These are phyloP conservation scores for Pteropus rufus DNA, from an alignment of 2,797 vertebrate species.

Conservation along the genomic window DNA sequence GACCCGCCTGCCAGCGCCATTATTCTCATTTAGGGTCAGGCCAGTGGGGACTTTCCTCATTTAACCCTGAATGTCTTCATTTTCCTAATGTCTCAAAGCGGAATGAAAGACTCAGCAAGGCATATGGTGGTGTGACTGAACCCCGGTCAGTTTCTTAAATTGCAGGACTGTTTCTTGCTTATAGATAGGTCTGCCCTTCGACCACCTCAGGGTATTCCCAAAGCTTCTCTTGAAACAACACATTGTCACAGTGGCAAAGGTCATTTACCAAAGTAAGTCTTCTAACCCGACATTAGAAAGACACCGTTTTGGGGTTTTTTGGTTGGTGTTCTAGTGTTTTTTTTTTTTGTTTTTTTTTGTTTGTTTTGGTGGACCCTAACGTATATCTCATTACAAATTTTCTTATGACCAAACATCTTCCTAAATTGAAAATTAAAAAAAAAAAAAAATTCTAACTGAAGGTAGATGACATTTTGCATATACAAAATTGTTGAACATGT, in stretches of 20 bases:
- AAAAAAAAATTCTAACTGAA: slow-evolving; percentile 70
- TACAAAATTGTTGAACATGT: slow-evolving; percentile 57
- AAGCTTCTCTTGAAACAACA: slow-evolving; percentile 72
- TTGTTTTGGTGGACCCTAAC: slow-evolving; percentile 44
- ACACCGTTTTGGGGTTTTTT: not conserved
- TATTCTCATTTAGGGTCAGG: slow-evolving; percentile 75
- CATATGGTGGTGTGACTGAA: slow-evolving; percentile 24
- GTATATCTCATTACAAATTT: slow-evolving; percentile 64
- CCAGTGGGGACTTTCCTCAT: slow-evolving; percentile 71
- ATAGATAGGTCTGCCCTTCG: slow-evolving; percentile 68
- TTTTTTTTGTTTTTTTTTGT: not conserved
- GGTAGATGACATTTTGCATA: slow-evolving; percentile 60
- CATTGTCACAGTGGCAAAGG: slow-evolving; percentile 64
- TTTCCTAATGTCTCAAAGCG: slow-evolving; percentile 76
- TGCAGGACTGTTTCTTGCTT: slow-evolving; percentile 38
- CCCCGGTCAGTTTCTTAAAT: slow-evolving; percentile 50
- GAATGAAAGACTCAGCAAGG: slow-evolving; percentile 71
- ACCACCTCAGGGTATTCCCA: slow-evolving; percentile 23
- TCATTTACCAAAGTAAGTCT: slow-evolving; percentile 36
- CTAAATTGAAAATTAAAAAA: slow-evolving; percentile 50
- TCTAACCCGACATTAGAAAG: slow-evolving; percentile 20
- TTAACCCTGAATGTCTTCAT: slow-evolving; percentile 76
- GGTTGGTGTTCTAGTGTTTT: no score
- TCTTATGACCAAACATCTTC: slow-evolving; percentile 55
- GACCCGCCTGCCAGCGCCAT: slow-evolving; percentile 56